A percentile compares a stretch with the other conserved stretches of the same genome.
Conservation (phyloP, 2,888 invertebrate species). For the Blera fallax region DNA sequence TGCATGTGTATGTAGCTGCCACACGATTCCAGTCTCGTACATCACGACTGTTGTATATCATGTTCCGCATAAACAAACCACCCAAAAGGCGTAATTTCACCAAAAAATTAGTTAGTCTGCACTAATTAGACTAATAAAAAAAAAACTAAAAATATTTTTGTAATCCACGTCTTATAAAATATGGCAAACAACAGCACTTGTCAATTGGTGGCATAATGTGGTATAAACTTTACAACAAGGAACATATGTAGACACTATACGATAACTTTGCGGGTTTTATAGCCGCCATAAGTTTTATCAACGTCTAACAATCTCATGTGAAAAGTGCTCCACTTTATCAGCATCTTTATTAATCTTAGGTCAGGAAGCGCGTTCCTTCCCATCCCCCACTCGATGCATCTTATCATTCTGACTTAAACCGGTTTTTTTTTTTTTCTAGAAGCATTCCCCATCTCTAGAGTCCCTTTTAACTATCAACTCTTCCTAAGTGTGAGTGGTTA, state of each 20-base stretch:
- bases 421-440: neutral
- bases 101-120: neutral
- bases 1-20: too few species aligned
- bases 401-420: neutral
- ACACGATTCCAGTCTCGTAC: neutral
- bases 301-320: neutral
- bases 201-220: neutral
- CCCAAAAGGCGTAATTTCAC: neutral
- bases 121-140: neutral
- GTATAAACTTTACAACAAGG: neutral
- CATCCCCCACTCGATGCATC: too few species aligned
- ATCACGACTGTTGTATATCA: neutral
- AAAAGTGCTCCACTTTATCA: neutral
- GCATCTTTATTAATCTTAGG: neutral
- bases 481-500: neutral
- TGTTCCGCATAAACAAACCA: neutral
- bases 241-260: neutral
- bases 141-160: neutral
- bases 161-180: neutral
- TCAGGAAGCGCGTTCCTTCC: neutral
- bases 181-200: neutral
- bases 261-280: neutral
- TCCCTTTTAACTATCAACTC: neutral
- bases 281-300: neutral
- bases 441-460: neutral